phyloP scores from a whole-genome alignment of 2,797 vertebrate genomes.

The Salmo trutta region DNA sequence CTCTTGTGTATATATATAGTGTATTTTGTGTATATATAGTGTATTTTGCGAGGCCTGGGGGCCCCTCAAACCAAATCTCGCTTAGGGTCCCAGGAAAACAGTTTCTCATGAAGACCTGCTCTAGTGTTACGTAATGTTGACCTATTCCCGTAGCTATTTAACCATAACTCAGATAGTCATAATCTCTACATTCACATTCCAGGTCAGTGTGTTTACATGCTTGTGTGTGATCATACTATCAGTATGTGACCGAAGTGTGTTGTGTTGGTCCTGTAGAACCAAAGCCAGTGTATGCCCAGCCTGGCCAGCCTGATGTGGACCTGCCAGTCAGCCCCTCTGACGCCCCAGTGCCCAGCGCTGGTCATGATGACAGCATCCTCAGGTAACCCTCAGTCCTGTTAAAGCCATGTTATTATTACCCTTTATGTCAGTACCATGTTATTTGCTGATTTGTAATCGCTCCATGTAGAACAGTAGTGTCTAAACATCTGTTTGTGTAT shows the following conservation, averaged over 20 bases:
- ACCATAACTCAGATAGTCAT: no score
- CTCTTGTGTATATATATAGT: no score
- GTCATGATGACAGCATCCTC: conserved; percentile 93
- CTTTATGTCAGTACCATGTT: no score
- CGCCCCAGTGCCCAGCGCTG: conserved; percentile 87
- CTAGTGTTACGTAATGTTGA: background rate
- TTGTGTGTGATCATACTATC: background rate
- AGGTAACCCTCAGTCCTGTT: conserved; percentile 70
- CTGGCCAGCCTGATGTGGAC: conserved; percentile 96
- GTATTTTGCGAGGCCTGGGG: no score
- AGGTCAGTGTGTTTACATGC: conserved; percentile 6
- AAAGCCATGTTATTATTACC: no score
- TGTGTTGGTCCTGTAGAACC: conserved; percentile 78
- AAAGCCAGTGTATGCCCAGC: conserved; percentile 96
- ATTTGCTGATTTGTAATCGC: background rate
- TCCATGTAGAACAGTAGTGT: background rate
- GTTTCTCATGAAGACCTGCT: no score
- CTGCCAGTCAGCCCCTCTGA: conserved; percentile 96
- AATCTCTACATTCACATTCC: background rate
- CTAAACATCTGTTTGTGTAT: conserved; percentile 15
- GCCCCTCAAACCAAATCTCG: no score
- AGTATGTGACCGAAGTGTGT: conserved; percentile 1
- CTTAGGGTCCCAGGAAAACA: no score
- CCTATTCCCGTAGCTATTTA: background rate
- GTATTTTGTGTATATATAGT: no score